Percentiles rank a stretch among this genome's conserved stretches.
These are phyloP conservation scores for Nymphicus hollandicus DNA, from an alignment of 2,113 vertebrate genomes.

Conservation along the genomic window DNA sequence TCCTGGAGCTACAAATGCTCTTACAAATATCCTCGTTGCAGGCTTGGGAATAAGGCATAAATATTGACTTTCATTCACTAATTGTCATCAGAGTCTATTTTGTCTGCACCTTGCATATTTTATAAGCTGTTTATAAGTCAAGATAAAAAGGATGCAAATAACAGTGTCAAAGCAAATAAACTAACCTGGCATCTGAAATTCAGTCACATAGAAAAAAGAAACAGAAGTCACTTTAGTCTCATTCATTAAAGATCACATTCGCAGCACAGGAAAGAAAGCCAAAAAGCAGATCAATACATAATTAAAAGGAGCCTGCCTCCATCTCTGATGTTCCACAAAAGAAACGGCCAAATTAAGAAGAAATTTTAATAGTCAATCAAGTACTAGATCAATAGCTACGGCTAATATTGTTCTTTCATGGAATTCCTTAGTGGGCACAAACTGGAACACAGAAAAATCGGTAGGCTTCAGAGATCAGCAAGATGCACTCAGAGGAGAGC, in stretches of 20 bases:
- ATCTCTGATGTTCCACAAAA: background rate
- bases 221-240: background rate
- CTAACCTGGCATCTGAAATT: background rate
- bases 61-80: background rate
- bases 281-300: slow-evolving; percentile 6
- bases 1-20: background rate
- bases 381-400: background rate
- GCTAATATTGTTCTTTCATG: background rate
- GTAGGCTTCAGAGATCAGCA: background rate
- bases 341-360: background rate
- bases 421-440: background rate
- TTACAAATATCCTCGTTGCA: background rate
- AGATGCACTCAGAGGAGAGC: background rate
- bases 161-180: slow-evolving; percentile 21
- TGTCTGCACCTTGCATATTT: background rate
- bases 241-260: background rate
- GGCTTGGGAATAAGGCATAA: background rate
- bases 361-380: background rate
- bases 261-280: background rate
- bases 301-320: background rate
- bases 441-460: background rate
- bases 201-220: background rate
- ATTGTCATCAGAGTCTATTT: background rate
- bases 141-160: slow-evolving; percentile 6
- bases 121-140: slow-evolving; percentile 21